phyloP scores from a whole-genome alignment of 2,888 invertebrate genomes.

The Dastarcus helophoroides region DNA sequence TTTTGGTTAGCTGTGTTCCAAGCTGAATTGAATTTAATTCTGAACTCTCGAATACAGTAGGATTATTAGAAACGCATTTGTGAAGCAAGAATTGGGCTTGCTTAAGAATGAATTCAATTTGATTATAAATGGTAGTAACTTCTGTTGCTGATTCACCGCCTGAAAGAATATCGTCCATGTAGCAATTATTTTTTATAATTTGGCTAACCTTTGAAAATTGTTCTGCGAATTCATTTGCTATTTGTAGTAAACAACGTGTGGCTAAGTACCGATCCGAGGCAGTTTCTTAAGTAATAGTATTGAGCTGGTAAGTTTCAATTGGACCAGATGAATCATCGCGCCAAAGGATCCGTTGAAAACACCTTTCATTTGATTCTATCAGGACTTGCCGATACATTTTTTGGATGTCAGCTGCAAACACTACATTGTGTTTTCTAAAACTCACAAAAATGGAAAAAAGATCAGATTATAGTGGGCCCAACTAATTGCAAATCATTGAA shows the following conservation, averaged over 20 bases:
- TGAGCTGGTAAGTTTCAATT: slow-evolving; percentile 11
- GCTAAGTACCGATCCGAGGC: slow-evolving; percentile 15
- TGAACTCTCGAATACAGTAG: no score
- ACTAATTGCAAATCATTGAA: slow-evolving; percentile 15
- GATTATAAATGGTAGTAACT: no score
- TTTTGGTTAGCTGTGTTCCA: no score
- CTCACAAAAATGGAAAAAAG: slow-evolving; percentile 13
- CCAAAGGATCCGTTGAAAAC: slow-evolving; percentile 16
- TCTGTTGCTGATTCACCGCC: no score
- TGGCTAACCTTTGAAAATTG: slow-evolving; percentile 10
- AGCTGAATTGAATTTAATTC: no score
- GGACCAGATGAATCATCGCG: slow-evolving; percentile 9
- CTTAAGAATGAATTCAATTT: no score
- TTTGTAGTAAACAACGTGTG: slow-evolving; percentile 13
- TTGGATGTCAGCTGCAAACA: slow-evolving; percentile 14
- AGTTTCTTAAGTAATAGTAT: slow-evolving; percentile 17
- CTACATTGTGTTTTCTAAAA: slow-evolving; percentile 13
- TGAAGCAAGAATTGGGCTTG: no score
- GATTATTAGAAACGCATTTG: no score
- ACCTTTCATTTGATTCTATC: slow-evolving; percentile 11
- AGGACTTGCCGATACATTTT: slow-evolving; percentile 18
- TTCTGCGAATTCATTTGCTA: slow-evolving; percentile 11
- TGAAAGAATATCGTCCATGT: slow-evolving; percentile 14
- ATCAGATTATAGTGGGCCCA: slow-evolving; percentile 15
- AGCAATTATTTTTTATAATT: slow-evolving; percentile 11